phyloP scores from a whole-genome alignment of 2,888 invertebrate genomes.

The Campoplex nolae region DNA sequence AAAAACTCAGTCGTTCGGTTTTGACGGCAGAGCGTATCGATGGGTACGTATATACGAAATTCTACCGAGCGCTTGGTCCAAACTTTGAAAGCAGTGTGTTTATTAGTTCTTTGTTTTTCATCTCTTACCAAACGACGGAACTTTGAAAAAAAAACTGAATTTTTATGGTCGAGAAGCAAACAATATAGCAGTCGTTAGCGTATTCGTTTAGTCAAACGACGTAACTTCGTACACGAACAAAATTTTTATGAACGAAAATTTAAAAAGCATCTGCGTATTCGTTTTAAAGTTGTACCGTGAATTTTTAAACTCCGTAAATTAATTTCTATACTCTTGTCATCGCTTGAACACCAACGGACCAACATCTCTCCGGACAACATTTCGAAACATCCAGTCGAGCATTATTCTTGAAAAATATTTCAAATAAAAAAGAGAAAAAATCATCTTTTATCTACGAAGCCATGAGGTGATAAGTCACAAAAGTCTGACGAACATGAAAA shows the following conservation, averaged over 20 bases:
- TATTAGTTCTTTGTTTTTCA: constrained; percentile 13
- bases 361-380: background rate
- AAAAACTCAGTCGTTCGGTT: constrained; percentile 12
- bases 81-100: background rate
- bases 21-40: background rate
- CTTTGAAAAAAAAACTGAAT: background rate
- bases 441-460: background rate
- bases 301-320: background rate
- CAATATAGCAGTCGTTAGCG: background rate
- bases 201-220: background rate
- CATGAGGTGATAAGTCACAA: background rate
- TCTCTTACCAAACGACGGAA: background rate
- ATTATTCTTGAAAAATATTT: background rate
- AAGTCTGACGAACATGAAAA: constrained; percentile 8
- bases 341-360: background rate
- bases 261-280: background rate
- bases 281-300: background rate
- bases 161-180: constrained; percentile 1
- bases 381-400: background rate
- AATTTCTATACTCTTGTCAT: background rate
- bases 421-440: background rate
- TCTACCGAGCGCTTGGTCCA: background rate
- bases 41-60: background rate
- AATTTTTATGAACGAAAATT: background rate
- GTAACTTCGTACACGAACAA: background rate